Percentiles rank a stretch among this genome's conserved stretches.
phyloP scores from a whole-genome alignment of 2,797 vertebrate species.

The Neosalanx taihuensis region DNA sequence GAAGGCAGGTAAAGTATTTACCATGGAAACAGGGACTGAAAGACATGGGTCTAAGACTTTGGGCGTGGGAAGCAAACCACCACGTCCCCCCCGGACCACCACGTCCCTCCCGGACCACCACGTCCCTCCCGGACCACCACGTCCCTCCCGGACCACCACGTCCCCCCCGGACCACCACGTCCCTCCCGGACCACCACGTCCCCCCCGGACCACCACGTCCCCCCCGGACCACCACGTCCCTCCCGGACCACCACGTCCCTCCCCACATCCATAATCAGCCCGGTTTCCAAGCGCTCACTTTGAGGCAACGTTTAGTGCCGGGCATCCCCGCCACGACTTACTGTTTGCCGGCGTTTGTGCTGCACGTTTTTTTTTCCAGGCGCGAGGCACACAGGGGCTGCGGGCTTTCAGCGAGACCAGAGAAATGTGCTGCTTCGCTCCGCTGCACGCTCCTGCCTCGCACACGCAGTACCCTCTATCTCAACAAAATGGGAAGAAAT shows the following conservation, averaged over 20 bases:
- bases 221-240: too few species aligned
- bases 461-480: not conserved
- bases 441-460: not conserved
- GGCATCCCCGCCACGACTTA: not conserved
- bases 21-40: too few species aligned
- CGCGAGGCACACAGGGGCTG: not conserved
- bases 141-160: too few species aligned
- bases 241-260: constrained; percentile 10
- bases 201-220: constrained; percentile 11
- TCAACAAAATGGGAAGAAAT: not conserved
- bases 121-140: too few species aligned
- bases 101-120: constrained; percentile 15
- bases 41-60: too few species aligned
- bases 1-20: not conserved
- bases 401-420: not conserved
- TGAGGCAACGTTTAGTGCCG: not conserved
- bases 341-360: not conserved
- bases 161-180: constrained; percentile 12
- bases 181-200: too few species aligned
- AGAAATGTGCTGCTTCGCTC: not conserved
- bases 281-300: not conserved
- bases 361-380: not conserved
- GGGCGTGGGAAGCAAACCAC: too few species aligned
- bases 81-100: too few species aligned
- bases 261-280: not conserved